Conservation (phyloP, 2,797 vertebrate species). For the Champsocephalus gunnari region DNA sequence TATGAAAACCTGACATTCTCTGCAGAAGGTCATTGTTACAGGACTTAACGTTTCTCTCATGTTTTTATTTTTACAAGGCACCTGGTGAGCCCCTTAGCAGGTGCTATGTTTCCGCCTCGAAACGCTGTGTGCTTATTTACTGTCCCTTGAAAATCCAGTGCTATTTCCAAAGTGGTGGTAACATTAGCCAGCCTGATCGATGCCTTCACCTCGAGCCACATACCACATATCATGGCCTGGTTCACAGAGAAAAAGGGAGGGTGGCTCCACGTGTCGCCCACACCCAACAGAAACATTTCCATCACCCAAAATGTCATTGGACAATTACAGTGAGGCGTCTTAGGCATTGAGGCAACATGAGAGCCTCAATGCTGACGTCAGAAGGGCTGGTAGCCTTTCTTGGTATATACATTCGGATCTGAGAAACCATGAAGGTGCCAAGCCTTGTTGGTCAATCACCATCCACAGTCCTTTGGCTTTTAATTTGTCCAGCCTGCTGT, state of each 20-base stretch:
- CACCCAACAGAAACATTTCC: constrained; percentile 76
- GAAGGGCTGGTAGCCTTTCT: constrained; percentile 28
- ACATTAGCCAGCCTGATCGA: constrained; percentile 75
- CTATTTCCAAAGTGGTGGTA: constrained; percentile 77
- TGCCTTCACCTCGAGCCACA: constrained; percentile 61
- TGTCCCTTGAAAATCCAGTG: constrained; percentile 43
- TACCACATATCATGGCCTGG: constrained; percentile 68
- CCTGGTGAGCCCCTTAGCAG: constrained; percentile 61
- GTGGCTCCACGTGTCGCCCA: constrained; percentile 61
- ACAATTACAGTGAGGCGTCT: constrained; percentile 66
- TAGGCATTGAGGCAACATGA: constrained; percentile 54
- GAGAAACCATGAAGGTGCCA: constrained; percentile 42
- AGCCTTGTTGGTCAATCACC: constrained; percentile 49
- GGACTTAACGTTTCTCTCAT: constrained; percentile 42
- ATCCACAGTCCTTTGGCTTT: constrained; percentile 50
- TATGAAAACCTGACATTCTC: constrained; percentile 39
- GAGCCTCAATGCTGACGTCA: constrained; percentile 42
- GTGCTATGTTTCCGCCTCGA: constrained; percentile 68
- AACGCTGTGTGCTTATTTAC: constrained; percentile 51
- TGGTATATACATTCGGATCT: constrained; percentile 27
- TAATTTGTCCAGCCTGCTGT: constrained; percentile 52
- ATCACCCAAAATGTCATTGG: constrained; percentile 71
- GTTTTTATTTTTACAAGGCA: constrained; percentile 65
- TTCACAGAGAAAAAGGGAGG: constrained; percentile 46
- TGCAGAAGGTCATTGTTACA: constrained; percentile 45